Conservation (phyloP, 2,797 vertebrate species). For the Sebastes paucispinis region DNA sequence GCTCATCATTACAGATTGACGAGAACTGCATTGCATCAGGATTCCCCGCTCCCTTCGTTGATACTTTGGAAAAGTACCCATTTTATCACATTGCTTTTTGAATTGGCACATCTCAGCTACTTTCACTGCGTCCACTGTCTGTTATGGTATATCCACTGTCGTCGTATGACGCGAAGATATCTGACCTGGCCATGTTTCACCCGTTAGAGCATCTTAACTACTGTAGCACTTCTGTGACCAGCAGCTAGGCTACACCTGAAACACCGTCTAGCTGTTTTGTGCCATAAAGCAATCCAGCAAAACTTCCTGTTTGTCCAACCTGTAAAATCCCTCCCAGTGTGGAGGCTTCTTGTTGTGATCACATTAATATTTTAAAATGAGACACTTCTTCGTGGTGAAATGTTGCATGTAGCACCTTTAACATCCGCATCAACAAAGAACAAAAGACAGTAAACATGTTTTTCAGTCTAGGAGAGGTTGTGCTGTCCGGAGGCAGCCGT, state of each 20-base stretch:
- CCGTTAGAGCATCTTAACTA: no score
- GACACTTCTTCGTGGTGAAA: not conserved
- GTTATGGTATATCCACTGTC: not conserved
- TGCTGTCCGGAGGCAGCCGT: not conserved
- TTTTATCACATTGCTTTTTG: not conserved
- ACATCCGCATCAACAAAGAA: slow-evolving; percentile 40
- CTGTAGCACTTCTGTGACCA: not conserved
- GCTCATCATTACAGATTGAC: not conserved
- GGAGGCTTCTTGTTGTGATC: not conserved
- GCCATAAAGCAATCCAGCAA: not conserved
- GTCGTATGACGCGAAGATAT: no score
- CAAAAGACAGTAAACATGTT: slow-evolving; percentile 70
- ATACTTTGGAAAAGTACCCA: not conserved
- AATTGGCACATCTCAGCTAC: not conserved
- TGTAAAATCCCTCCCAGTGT: not conserved
- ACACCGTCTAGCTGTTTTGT: not conserved
- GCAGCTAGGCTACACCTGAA: not conserved
- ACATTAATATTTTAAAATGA: not conserved
- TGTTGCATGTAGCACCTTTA: slow-evolving; percentile 48
- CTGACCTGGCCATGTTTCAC: not conserved
- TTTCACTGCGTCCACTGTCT: not conserved
- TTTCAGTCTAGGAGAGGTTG: slow-evolving; percentile 81
- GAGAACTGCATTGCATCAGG: not conserved
- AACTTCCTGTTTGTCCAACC: not conserved
- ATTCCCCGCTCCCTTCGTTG: not conserved